Evolutionary conservation across 2,797 vertebrate genomes (phyloP), one percentile per base, ranked within the genome.

Genomic region (Myotis myotis): DNA sequence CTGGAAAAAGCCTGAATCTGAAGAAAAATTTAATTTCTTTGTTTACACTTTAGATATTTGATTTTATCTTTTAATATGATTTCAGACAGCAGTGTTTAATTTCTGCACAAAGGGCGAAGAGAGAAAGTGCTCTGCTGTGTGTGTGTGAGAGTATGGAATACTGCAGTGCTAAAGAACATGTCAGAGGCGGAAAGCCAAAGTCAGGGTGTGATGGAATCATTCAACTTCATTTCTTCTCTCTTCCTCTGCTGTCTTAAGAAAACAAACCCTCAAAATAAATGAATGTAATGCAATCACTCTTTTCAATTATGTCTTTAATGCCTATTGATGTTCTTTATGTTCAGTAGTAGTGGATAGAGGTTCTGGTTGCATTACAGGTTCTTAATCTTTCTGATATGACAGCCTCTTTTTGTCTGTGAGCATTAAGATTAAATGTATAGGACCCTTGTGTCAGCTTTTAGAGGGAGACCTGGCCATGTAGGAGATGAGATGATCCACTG

Each of bases 41-140:
- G 49, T 76, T 95, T 81, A 60, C 30, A 49, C 16, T 80, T 94
- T 66, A 87, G 38, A 70, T 87, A 81, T 25, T 91, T 87, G 30
- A 70, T 60, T 72, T 89, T 80, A 16, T 72, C 38, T 95, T 44
- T 83, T 47, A 44, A 53, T 80, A 66, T 62, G 68, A 93, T 92
- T 83, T 85, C 36, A 81, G 66, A 87, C 9, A 47, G 0, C 68
- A 62, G 3, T 33, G 71, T 87, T 94, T 92, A 87, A 76, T 93
- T 76, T 44, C 80, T 44, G 10, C 28, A 89, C 19, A 57, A n/a
- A 83, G 17, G 12, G 5, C 16, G 33, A 20, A 5, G 64, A 53
- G 6, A 70, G 12, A 78, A 95, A 71, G 70, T 53, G 16, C 23
- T 93, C 28, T 30, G 15, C 4, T 41, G 6, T 41, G 19, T 20